Conservation (phyloP, 2,113 vertebrate genomes). For the Limanda limanda region DNA sequence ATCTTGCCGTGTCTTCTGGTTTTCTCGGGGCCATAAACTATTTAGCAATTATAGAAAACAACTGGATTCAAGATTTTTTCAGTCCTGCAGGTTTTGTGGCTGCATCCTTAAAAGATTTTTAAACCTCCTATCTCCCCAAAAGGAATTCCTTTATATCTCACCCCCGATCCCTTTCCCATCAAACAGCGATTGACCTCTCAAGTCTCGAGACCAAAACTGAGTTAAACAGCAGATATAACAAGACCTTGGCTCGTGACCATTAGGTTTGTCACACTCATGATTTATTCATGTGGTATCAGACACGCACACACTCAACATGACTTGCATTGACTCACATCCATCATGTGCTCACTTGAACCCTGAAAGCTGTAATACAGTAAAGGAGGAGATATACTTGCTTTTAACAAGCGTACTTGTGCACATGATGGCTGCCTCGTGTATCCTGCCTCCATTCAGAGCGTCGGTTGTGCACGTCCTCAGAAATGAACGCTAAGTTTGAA, state of each 20-base stretch:
- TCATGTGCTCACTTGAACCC: constrained; percentile 18
- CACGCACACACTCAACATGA: constrained; percentile 31
- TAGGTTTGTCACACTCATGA: constrained; percentile 52
- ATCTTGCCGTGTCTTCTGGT: constrained; percentile 68
- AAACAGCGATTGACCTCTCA: constrained; percentile 51
- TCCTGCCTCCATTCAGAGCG: too few species aligned
- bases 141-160: constrained; percentile 41
- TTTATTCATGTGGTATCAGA: constrained; percentile 64
- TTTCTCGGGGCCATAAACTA: constrained; percentile 63
- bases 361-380: neutral
- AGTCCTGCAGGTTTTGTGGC: constrained; percentile 71
- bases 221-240: constrained; percentile 45
- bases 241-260: constrained; percentile 56
- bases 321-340: constrained; percentile 26
- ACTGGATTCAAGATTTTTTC: constrained; percentile 69
- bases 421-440: too few species aligned
- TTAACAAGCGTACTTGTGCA: too few species aligned
- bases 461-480: too few species aligned
- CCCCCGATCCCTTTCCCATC: constrained; percentile 40
- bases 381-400: too few species aligned
- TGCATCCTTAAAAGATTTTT: constrained; percentile 59
- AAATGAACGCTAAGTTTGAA: too few species aligned
- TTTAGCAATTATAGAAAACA: constrained; percentile 76
- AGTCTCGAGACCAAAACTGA: constrained; percentile 33
- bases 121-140: constrained; percentile 28